Base-by-base conservation (phyloP, 2,888 invertebrate species). In the Tridacna gigas region DNA sequence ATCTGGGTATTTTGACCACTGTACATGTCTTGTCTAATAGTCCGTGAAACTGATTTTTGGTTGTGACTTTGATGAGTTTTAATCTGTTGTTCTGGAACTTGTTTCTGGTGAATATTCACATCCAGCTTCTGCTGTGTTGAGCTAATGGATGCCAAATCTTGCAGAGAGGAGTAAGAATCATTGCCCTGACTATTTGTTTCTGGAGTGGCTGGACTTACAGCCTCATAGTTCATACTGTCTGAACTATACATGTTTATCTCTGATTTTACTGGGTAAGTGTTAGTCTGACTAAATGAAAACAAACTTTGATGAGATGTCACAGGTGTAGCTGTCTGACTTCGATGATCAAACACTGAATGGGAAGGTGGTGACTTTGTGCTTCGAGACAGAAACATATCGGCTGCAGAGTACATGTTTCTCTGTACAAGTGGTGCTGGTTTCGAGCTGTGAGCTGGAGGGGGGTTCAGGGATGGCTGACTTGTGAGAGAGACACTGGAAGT, bases 401-500 rank as follows among this genome's bases (percentile, higher is more conserved):
- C 48, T 12, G 73, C 73, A 13, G 89, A 82, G 77, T 88, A 91
- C 13, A 91, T 91, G 66, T 89, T 91, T 69, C 92, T 83, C 80
- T 91, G 91, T 51, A 82, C 77, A 20, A 90, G 88, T 48, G 86
- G 88, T 48, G 87, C 85, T 11, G 89, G 89, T 26, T 89, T 85
- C 22, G 90, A 89, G 20, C 90, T 90, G 85, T 93, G 94, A 91
- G 89, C 95, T 89, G 93, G 93, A 26, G 92, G 94, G 45, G 93
- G 93, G 83, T 78, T 84, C 69, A 74, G 77, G 45, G 69, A 73
- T 65, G 65, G 79, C 75, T 82, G 87, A 85, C 88, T 86, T 74
- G 84, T 78, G n/a, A 83, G 65, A 13, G 82, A 65, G 26, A 79
- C 45, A 45, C 82, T 66, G 25, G 84, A 65, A 73, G 77, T 61